Evolutionary conservation across 64 coral and sea anemone species (phyloP).

Genomic region (Catalaphyllia jardinei): DNA sequence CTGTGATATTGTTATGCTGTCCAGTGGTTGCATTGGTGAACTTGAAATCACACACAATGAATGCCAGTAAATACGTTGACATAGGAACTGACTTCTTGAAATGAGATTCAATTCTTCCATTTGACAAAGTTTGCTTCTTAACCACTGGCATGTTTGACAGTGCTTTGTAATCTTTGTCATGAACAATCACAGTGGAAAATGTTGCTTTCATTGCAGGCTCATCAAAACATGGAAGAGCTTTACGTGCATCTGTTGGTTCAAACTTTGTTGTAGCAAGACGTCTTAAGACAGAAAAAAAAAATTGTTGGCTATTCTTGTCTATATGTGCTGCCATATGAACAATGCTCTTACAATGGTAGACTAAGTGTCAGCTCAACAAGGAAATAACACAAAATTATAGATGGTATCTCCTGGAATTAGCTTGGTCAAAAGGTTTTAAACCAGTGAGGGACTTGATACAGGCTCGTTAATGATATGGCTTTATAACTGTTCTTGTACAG

Average conservation of each 20-base stretch:
- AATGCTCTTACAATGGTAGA: no score
- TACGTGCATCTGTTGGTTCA: constrained; percentile 81
- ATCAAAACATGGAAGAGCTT: constrained; percentile 91
- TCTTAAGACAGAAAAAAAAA: constrained; percentile 35
- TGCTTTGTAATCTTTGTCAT: constrained; percentile 65
- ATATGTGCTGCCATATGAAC: no score
- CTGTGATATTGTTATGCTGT: constrained; percentile 71
- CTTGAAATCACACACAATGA: constrained; percentile 90
- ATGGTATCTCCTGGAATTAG: no score
- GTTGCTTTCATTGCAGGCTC: constrained; percentile 97
- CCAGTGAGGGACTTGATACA: no score
- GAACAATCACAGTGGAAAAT: constrained; percentile 76
- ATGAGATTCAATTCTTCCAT: constrained; percentile 64
- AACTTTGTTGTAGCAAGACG: constrained; percentile 83
- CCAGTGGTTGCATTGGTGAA: constrained; percentile 59
- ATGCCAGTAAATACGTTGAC: constrained; percentile 85
- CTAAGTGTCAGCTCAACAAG: no score
- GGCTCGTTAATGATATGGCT: no score
- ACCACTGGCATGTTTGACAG: constrained; percentile 86
- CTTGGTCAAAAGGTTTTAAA: no score
- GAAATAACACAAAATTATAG: no score
- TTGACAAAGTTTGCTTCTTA: background rate
- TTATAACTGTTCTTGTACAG: no score
- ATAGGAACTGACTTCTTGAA: constrained; percentile 80
- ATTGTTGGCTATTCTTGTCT: background rate